phyloP scores from a whole-genome alignment of 2,888 invertebrate species.

The Pilophorus perplexus region DNA sequence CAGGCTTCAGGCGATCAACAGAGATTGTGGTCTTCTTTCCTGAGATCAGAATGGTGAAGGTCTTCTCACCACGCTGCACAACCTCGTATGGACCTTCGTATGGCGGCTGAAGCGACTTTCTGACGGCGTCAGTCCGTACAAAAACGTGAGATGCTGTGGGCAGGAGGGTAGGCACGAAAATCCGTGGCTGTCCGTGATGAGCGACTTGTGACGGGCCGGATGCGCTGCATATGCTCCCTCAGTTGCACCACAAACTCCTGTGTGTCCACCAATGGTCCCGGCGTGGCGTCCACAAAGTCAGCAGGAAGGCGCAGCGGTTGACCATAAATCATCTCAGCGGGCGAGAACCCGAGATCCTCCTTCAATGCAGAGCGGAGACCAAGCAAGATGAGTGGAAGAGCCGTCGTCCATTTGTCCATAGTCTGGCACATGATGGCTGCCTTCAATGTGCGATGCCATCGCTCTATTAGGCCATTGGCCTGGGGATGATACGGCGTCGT shows the following conservation, averaged over 20 bases:
- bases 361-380: constrained; percentile 33
- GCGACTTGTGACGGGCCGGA: not conserved
- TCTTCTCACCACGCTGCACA: not conserved
- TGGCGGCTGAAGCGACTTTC: constrained; percentile 3
- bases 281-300: constrained; percentile 47
- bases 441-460: constrained; percentile 39
- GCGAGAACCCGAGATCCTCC: constrained; percentile 40
- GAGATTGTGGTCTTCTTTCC: not conserved
- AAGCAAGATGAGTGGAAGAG: constrained; percentile 31
- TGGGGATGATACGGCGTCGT: constrained; percentile 35
- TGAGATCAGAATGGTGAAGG: not conserved
- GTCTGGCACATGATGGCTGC: constrained; percentile 19
- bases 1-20: constrained; percentile 2
- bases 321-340: constrained; percentile 51
- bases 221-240: not conserved
- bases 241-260: not conserved
- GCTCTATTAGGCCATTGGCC: constrained; percentile 33
- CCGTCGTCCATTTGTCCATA: constrained; percentile 9
- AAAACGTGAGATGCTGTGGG: constrained; percentile 18
- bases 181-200: not conserved
- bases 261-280: not conserved
- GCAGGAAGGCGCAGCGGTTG: constrained; percentile 49
- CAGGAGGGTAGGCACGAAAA: constrained; percentile 10
- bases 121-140: constrained; percentile 10
- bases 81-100: constrained; percentile 25